Evolutionary conservation across 2,888 invertebrate species (phyloP).

Genomic region (Leptinotarsa haldemani): DNA sequence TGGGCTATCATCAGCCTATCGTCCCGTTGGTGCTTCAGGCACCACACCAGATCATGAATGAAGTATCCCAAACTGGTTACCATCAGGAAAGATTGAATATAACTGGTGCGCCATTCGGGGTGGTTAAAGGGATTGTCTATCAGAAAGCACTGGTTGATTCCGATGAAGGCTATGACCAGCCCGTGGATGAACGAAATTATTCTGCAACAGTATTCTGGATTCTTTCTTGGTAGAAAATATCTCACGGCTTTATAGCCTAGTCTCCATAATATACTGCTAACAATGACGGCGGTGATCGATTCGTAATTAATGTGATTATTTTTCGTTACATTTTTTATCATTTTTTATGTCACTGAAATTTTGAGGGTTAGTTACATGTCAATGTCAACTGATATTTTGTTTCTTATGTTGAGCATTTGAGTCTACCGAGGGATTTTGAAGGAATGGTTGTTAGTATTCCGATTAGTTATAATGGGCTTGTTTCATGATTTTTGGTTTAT

Average conservation of each 20-base stretch:
- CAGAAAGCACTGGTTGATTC: constrained; percentile 60
- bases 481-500: no score
- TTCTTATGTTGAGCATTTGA: not conserved
- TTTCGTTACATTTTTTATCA: constrained; percentile 32
- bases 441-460: no score
- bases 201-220: constrained; percentile 56
- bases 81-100: constrained; percentile 64
- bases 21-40: constrained; percentile 42
- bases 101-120: constrained; percentile 56
- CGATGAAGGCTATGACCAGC: constrained; percentile 53
- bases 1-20: constrained; percentile 69
- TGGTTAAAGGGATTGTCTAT: constrained; percentile 58
- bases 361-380: constrained; percentile 16
- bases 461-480: no score
- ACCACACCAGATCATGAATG: constrained; percentile 72
- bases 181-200: constrained; percentile 59
- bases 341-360: constrained; percentile 29
- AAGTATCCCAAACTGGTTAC: constrained; percentile 74
- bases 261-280: constrained; percentile 52
- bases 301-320: constrained; percentile 48
- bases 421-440: no score
- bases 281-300: constrained; percentile 43
- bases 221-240: constrained; percentile 45
- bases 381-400: not conserved
- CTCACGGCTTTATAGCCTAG: constrained; percentile 46